Base-by-base conservation (phyloP, 1,140 invertebrate species). In the Eurytemora carolleeae region DNA sequence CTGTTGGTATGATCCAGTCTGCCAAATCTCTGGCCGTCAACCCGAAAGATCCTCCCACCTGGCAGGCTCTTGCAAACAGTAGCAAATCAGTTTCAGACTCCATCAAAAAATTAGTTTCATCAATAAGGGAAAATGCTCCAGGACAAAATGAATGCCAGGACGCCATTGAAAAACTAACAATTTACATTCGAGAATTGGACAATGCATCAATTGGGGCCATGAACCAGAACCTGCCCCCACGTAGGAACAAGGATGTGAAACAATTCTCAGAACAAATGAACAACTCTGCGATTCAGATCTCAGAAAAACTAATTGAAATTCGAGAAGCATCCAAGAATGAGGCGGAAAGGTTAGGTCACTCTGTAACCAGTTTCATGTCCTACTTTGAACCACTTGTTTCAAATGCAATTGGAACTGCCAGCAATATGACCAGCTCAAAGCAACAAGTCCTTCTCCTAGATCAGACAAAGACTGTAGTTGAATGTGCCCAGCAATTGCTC, bases 31-130 rank as follows among this genome's bases (percentile, higher is more conserved):
- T 98, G 22, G 87, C 87, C 1, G 79, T 92, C 0, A 83, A 86
- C 63, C 88, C 91, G 0, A 83, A 84, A 65, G 93, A 98, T 75
- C 86, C 90, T 1, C 80, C 85, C 1, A 88, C 87, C 2, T 98
- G 94, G 89, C 90, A 94, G 69, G 75, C 84, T 52, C 78, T 98
- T 57, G 91, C 93, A 0, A 84, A 82, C 67, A 87, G 95, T 71
- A 94, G 89, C 67, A 94, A 92, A 71, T 84, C 82, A 66, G 90
- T 98, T 0, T 95, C 90, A 17, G 92, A 98, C 70, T 88, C 90
- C 0, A 96, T 98, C 65, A 98, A 97, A 72, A 80, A 82, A 16
- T 76, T 98, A 1, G 89, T 94, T 0, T 82, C 87, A 23, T 86
- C 87, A 44, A 93, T 96, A 63, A 79, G 90, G 44, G 91, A 96